Base-by-base conservation (phyloP, 1,140 invertebrate genomes). In the Sesamia nonagrioides region DNA sequence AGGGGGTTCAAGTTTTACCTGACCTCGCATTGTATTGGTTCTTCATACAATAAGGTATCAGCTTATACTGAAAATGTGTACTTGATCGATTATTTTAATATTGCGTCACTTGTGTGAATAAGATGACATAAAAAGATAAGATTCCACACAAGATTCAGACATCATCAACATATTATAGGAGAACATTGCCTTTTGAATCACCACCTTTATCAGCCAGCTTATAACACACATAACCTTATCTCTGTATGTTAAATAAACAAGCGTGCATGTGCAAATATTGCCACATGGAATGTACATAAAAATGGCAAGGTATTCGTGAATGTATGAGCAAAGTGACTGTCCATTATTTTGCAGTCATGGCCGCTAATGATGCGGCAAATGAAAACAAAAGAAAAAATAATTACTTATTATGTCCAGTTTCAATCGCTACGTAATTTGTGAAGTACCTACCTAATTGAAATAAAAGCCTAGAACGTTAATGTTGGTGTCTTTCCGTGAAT, bases 321-420 rank as follows among this genome's bases (percentile, higher is more conserved):
- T 77, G 52, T 37, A 48, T 63, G 63, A 69, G 37, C 50, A 77
- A 42, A 71, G 68, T 69, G 79, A 77, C 73, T 80, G 74, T 74
- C 52, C 17, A 73, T 61, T 78, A 71, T 78, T 54, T 58, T 37
- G 50, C 21, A 80, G 42, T 58, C 69, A 82, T 79, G 81, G 81
- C 37, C 77, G 45, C 42, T 74, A 75, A 56, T 77, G 74, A 77
- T 79, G 78, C 81, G 81, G 66, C 27, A 77, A 79, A 79, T 77
- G 60, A 79, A 45, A 61, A 40, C 42, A 79, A 76, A n/a, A 73
- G 73, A 82, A 82, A 73, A 56, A 40, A 58, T 58, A 73, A 33
- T 52, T 54, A n/a, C 27, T 27, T 27, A 27, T 27, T 27, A 27
- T 72, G 52, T 4, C 18, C 71, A 37, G 48, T 73, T 45, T 21